Conservation (phyloP, 1,140 invertebrate species). For the Antheraea mylitta region DNA sequence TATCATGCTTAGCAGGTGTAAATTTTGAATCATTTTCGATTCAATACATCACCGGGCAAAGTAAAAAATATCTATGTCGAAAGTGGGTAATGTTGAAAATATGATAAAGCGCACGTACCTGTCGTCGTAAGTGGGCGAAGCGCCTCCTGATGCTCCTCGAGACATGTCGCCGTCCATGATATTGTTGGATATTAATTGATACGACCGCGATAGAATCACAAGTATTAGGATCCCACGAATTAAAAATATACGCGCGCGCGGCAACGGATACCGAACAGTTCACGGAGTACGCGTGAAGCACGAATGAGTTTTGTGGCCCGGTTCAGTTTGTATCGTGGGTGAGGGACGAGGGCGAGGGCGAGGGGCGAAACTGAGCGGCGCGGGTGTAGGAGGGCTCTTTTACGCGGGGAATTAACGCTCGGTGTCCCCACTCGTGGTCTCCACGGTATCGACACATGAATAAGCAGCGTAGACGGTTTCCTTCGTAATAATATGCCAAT, state of each 20-base stretch:
- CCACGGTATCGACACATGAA: conserved; percentile 22
- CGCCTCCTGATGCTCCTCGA: conserved; percentile 51
- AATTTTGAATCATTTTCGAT: too few relatives aligned
- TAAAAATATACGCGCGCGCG: conserved; percentile 28
- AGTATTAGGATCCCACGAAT: conserved; percentile 25
- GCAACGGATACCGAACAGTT: conserved; percentile 24
- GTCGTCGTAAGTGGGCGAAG: conserved; percentile 57
- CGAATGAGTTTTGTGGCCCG: conserved; percentile 11
- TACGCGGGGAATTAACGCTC: conserved; percentile 13
- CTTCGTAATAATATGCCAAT: too few relatives aligned
- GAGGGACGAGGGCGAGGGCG: conserved; percentile 12
- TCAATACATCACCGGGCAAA: too few relatives aligned
- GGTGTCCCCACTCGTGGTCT: conserved; percentile 24
- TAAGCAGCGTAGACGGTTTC: too few relatives aligned
- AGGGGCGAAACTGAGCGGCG: conserved; percentile 10
- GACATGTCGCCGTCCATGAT: conserved; percentile 60
- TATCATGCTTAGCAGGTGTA: too few relatives aligned
- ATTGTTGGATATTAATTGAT: conserved; percentile 19
- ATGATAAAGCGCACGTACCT: conserved; percentile 40
- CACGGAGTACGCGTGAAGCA: conserved; percentile 23
- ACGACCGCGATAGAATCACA: conserved; percentile 23
- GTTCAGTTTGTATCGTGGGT: conserved; percentile 11
- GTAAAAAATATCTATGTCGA: too few relatives aligned
- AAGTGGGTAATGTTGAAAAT: too few relatives aligned
- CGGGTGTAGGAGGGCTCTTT: conserved; percentile 17